Conservation (phyloP, 2,113 vertebrate genomes). For the Urocolius indicus region DNA sequence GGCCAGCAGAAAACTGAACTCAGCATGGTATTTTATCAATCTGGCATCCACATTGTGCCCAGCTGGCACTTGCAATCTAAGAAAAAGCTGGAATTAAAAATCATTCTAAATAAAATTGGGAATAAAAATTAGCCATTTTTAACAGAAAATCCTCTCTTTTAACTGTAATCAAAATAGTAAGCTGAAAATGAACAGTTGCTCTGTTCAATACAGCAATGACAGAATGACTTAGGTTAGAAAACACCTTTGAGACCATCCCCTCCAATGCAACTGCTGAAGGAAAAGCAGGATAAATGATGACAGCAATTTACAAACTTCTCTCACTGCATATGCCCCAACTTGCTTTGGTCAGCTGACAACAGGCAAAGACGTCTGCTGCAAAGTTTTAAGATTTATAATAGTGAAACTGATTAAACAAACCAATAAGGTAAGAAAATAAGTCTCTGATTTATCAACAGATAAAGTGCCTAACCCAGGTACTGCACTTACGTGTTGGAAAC, state of each 20-base stretch:
- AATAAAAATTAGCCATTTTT: not conserved
- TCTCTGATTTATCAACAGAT: not conserved
- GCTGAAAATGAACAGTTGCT: not conserved
- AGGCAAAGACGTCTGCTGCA: not conserved
- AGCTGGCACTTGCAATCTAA: not conserved
- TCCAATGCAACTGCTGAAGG: not conserved
- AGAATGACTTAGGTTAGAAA: no score
- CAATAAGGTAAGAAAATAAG: not conserved
- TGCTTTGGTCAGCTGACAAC: not conserved
- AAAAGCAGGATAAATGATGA: not conserved
- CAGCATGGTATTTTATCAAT: not conserved
- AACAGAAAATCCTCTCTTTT: not conserved
- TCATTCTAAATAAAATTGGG: no score
- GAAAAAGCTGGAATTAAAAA: not conserved
- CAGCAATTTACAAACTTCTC: not conserved
- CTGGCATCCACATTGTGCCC: not conserved
- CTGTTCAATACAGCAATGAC: not conserved
- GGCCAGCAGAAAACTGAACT: not conserved
- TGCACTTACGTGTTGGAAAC: conserved; percentile 88
- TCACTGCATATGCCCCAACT: not conserved
- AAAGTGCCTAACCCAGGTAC: not conserved
- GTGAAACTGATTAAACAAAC: not conserved
- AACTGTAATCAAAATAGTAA: not conserved
- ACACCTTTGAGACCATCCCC: no score
- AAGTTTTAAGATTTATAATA: not conserved